Evolutionary conservation across 2,797 vertebrate species (phyloP), one percentile per base, ranked within the genome.

Genomic region (Pempheris klunzingeri): DNA sequence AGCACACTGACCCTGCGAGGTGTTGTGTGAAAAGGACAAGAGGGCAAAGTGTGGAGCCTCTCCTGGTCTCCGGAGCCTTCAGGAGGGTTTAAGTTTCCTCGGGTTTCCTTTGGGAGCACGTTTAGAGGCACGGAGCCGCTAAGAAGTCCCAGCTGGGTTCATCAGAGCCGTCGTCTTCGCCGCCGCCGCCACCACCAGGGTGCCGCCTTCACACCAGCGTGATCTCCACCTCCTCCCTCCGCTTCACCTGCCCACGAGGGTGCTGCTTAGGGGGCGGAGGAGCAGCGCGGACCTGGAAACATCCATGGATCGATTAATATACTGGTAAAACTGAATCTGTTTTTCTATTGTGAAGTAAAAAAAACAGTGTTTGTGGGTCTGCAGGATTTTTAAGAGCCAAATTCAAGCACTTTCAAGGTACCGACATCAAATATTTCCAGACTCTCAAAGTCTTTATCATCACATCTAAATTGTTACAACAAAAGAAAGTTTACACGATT

Each of bases 211-310:
- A 99, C 91, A 99, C 98, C 92, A 99, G 95, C 0, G 98, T 99
- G 87, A 99, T 98, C 86, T 99, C 98, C 88, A 99, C 98, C 20
- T 99, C 98, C 85, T 99, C 98, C 0, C 96, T 92, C 90, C 97
- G 96, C 94, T 99, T 98, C 86, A 96, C 71, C 6, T 97, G 93
- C 64, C 96, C 95, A 2, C 97, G 96, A 14, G 97, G 97, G 44
- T 96, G 96, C 93, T 99, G 98, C 0, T 97, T 98, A 0, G 97
- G 98, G 0, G 98, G 98, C 0, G 94, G 95, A 24, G 93, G 93
- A 10, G 98, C 97, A 0, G 97, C 97, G 18, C 98, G 96, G 15
- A 99, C 97, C 98, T 99, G 94, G 6, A 92, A 83, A 78, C 36
- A 85, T 3, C n/a, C 24, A 74, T 2, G 8, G 17, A 0, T 17